phyloP scores from a whole-genome alignment of 2,113 vertebrate species.

The Glaucomys volans region DNA sequence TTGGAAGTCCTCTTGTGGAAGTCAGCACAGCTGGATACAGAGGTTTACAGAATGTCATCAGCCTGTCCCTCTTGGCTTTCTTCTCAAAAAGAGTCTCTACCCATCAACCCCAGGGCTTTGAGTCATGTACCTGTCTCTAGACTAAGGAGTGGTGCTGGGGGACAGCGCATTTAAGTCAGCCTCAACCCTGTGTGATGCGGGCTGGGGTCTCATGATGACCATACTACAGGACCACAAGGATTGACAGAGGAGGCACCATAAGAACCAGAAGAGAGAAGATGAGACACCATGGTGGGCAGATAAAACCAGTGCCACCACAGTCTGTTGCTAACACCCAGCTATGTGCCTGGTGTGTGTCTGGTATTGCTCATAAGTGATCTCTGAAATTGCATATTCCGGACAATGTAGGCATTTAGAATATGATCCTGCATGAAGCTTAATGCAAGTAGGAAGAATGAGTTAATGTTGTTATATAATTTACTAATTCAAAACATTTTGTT shows the following conservation, averaged over 20 bases:
- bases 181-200: background rate
- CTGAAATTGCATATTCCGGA: background rate
- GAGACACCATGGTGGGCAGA: background rate
- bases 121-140: background rate
- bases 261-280: background rate
- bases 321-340: background rate
- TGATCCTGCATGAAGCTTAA: background rate
- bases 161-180: no score
- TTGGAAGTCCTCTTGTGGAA: background rate
- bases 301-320: background rate
- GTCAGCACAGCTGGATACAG: background rate
- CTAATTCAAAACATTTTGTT: constrained; percentile 35
- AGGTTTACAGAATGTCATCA: background rate
- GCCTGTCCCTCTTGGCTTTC: background rate
- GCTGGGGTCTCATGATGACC: background rate
- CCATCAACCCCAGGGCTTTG: background rate
- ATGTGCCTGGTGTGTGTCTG: background rate
- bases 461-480: background rate
- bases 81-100: background rate
- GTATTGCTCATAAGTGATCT: background rate
- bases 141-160: background rate
- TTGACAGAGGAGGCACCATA: background rate
- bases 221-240: background rate
- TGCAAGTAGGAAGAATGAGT: background rate
- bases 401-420: background rate